A percentile compares a stretch with the other conserved stretches of the same genome.
Evolutionary conservation across 2,113 vertebrate species (phyloP).

Genomic region (Polypterus bichir): DNA sequence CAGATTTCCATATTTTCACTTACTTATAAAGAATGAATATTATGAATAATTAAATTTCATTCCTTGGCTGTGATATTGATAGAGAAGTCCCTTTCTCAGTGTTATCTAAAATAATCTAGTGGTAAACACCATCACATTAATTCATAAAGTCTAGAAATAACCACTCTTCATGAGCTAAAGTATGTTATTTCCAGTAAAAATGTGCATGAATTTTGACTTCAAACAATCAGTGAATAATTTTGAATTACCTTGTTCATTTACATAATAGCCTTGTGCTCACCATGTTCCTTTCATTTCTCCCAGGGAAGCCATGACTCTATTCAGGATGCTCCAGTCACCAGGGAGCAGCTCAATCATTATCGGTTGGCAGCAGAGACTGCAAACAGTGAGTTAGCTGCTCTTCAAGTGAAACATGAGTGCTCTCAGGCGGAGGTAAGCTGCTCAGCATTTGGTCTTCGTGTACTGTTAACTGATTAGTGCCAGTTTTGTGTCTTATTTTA

Average conservation of each 20-base stretch:
- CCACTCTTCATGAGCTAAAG: background rate
- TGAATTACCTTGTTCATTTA: background rate
- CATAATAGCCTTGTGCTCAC: background rate
- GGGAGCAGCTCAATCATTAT: slow-evolving; percentile 51
- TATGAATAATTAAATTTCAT: too few relatives aligned
- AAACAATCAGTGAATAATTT: background rate
- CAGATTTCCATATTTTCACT: too few relatives aligned
- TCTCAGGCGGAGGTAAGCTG: slow-evolving; percentile 51
- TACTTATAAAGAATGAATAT: too few relatives aligned
- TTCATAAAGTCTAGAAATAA: too few relatives aligned
- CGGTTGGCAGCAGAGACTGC: slow-evolving; percentile 49
- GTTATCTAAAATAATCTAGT: too few relatives aligned
- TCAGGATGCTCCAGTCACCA: slow-evolving; percentile 34
- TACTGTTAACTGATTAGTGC: too few relatives aligned
- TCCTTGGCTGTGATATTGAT: too few relatives aligned
- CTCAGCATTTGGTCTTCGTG: too few relatives aligned
- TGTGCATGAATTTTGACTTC: too few relatives aligned
- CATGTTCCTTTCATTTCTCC: slow-evolving; percentile 7
- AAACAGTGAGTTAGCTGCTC: slow-evolving; percentile 54
- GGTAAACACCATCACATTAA: too few relatives aligned
- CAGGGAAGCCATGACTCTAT: slow-evolving; percentile 29
- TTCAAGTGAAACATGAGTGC: slow-evolving; percentile 49
- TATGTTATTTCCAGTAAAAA: background rate
- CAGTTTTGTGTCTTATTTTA: too few relatives aligned
- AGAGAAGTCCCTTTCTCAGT: too few relatives aligned